Evolutionary conservation across 2,888 invertebrate genomes (phyloP).

Genomic region (Helleia helle): DNA sequence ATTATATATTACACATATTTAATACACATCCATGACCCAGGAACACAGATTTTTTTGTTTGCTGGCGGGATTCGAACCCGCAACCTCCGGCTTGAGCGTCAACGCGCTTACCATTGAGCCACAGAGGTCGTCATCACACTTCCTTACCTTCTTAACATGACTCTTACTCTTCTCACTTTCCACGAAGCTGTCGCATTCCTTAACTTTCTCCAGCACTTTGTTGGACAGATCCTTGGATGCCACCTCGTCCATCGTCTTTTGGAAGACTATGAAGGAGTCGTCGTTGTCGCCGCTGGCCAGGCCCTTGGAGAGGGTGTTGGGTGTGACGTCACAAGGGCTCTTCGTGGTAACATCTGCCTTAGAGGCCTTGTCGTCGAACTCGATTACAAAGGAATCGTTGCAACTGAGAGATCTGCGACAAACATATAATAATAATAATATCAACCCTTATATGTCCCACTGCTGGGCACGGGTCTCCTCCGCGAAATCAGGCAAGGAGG

Average conservation of each 20-base stretch:
- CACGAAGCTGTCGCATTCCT: constrained; percentile 35
- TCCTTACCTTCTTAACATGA: neutral
- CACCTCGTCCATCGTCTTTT: constrained; percentile 27
- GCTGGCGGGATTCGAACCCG: too few species aligned
- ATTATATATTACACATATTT: too few species aligned
- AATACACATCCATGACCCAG: too few species aligned
- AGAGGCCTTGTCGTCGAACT: constrained; percentile 50
- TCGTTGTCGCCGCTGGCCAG: constrained; percentile 30
- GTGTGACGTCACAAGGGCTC: constrained; percentile 22
- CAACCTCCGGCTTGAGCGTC: too few species aligned
- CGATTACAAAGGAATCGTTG: constrained; percentile 61
- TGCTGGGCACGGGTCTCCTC: too few species aligned
- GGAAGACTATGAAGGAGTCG: constrained; percentile 56
- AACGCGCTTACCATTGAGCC: too few species aligned
- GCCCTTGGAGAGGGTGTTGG: constrained; percentile 28
- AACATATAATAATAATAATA: too few species aligned
- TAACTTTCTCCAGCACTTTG: constrained; percentile 45
- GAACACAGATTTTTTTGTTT: too few species aligned
- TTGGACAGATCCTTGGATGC: constrained; percentile 34
- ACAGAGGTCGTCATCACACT: too few species aligned
- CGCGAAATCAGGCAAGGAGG: too few species aligned
- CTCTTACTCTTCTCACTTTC: constrained; percentile 31
- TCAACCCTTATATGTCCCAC: too few species aligned
- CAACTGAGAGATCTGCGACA: constrained; percentile 64
- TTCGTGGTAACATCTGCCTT: constrained; percentile 18